Evolutionary conservation across 2,888 invertebrate genomes (phyloP), one percentile per base, ranked within the genome.

Genomic region (Tupiocoris notatus): DNA sequence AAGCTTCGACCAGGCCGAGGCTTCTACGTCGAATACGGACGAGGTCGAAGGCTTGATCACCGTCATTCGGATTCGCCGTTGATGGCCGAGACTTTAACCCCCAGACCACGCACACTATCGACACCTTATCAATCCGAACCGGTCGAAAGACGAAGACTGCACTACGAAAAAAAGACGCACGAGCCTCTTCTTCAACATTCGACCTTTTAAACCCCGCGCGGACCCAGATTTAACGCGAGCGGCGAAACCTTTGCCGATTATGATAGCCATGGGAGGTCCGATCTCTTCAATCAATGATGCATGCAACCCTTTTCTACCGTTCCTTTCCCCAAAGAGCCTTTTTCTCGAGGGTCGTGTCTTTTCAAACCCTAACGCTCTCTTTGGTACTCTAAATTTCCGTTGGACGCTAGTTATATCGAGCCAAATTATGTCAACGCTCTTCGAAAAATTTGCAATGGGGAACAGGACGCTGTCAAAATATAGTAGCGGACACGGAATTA

Each of bases 21-120:
- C n/a, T n/a, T n/a, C n/a, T n/a, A n/a, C n/a, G n/a, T 3, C 7
- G 20, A 59, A 59, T n/a, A 59, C 17, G 20, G 20, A 59, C 17
- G 59, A 20, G 59, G 59, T 59, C 20, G 59, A 59, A n/a, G 20
- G 59, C 39, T 58, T 70, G 70, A 70, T 70, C 70, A 61, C 58
- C 70, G 59, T 59, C 70, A 70, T 70, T 70, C 12, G 70, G 61
- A 70, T 70, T 57, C 70, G 70, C 24, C 12, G 70, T 70, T 70
- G 70, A 70, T 61, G 59, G 70, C 18, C 18, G 70, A 70, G 70
- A 70, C 54, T 70, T 70, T 67, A 58, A 59, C 24, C 17, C 39
- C 39, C 39, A 39, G 39, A 39, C 39, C 58, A 70, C 22, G n/a
- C 70, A 59, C 70, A 70, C 70, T 70, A 59, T 70, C 61, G 61